phyloP scores from a whole-genome alignment of 2,113 vertebrate species.

The Leptobrachium ailaonicum region DNA sequence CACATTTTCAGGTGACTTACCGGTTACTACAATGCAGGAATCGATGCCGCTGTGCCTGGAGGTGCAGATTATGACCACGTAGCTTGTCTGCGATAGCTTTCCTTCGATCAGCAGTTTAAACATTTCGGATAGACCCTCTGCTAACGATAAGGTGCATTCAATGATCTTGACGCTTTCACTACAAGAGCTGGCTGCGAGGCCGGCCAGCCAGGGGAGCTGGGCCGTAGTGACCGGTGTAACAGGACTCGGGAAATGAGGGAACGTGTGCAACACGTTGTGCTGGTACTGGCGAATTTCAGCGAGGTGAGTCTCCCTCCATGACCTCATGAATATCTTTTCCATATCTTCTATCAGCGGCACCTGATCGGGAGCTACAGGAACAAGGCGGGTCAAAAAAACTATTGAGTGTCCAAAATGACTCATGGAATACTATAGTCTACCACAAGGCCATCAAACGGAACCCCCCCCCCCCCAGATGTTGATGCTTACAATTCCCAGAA shows the following conservation, averaged over 20 bases:
- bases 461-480: too few relatives aligned
- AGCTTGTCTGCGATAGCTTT: constrained; percentile 84
- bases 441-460: too few relatives aligned
- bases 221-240: constrained; percentile 76
- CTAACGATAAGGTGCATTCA: constrained; percentile 82
- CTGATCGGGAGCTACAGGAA: constrained; percentile 81
- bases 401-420: too few relatives aligned
- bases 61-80: constrained; percentile 90
- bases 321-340: constrained; percentile 95
- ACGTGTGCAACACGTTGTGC: constrained; percentile 70
- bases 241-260: constrained; percentile 65
- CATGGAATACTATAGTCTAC: too few relatives aligned
- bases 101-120: constrained; percentile 84
- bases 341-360: constrained; percentile 92
- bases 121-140: constrained; percentile 87
- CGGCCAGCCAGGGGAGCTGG: constrained; percentile 93
- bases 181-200: constrained; percentile 89
- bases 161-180: constrained; percentile 85
- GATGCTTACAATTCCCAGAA: too few relatives aligned
- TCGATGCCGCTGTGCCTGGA: constrained; percentile 77
- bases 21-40: constrained; percentile 92
- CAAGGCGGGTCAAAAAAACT: not conserved
- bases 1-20: constrained; percentile 57
- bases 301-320: constrained; percentile 90
- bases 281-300: constrained; percentile 90